Conservation (phyloP, 2,888 invertebrate species). For the Drosophila pseudotakahashii region DNA sequence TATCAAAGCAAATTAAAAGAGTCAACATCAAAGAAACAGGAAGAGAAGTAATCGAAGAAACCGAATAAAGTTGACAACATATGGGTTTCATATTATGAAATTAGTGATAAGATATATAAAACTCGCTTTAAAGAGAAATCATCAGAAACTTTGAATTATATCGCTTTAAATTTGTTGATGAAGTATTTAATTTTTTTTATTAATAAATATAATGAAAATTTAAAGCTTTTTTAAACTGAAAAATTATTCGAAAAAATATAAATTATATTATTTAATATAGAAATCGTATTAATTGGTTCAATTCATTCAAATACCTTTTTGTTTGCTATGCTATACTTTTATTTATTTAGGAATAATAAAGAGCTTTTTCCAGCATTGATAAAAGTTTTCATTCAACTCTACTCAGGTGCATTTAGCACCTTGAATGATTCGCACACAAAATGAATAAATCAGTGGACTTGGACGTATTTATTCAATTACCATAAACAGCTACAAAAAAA, state of each 20-base stretch:
- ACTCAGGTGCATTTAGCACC: neutral
- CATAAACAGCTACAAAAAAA: neutral
- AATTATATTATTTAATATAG: neutral
- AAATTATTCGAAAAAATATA: no score
- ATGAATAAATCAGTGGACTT: slow-evolving; percentile 9
- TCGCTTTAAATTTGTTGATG: no score
- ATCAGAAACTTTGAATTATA: no score
- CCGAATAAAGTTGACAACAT: neutral
- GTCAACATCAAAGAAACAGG: neutral
- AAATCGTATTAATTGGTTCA: neutral
- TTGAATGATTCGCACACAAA: neutral
- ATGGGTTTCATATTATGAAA: neutral
- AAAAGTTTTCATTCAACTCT: neutral
- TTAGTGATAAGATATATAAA: neutral
- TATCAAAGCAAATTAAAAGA: slow-evolving; percentile 1
- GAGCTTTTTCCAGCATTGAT: neutral
- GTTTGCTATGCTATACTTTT: neutral
- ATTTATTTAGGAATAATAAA: neutral
- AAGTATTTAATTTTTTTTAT: no score
- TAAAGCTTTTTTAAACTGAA: no score
- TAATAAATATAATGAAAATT: no score
- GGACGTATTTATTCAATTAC: slow-evolving; percentile 15
- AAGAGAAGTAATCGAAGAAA: neutral
- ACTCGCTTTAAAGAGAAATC: neutral
- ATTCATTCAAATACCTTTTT: neutral